phyloP scores from a whole-genome alignment of 2,888 invertebrate genomes.

The Acrobasis suavella region DNA sequence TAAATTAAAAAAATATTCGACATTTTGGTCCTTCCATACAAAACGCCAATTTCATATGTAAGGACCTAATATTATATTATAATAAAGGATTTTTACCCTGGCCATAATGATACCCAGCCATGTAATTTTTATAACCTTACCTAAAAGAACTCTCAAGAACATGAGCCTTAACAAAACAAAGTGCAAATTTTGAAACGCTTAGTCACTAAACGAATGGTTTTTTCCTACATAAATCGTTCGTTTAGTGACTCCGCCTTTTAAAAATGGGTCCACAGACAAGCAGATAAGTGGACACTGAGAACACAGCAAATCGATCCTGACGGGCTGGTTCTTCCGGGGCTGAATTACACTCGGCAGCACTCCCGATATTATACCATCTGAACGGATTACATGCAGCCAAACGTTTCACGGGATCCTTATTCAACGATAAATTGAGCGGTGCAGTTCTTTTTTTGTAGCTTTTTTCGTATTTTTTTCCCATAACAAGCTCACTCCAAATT shows the following conservation, averaged over 20 bases:
- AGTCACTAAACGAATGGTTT: background rate
- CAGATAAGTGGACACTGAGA: conserved; percentile 27
- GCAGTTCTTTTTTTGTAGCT: background rate
- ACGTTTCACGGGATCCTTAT: conserved; percentile 19
- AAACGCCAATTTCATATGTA: too few relatives aligned
- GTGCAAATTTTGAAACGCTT: too few relatives aligned
- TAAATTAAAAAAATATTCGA: too few relatives aligned
- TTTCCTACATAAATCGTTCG: background rate
- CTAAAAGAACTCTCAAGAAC: too few relatives aligned
- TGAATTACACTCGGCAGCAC: conserved; percentile 46
- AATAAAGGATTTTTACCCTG: too few relatives aligned
- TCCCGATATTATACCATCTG: conserved; percentile 47
- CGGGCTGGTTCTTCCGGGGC: conserved; percentile 41
- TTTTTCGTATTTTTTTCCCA: background rate
- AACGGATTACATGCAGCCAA: conserved; percentile 38
- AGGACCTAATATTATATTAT: too few relatives aligned
- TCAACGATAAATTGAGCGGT: background rate
- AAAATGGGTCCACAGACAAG: background rate
- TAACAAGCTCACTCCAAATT: too few relatives aligned
- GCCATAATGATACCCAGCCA: too few relatives aligned
- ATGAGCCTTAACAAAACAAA: too few relatives aligned
- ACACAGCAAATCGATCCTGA: conserved; percentile 42
- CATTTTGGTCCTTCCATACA: too few relatives aligned
- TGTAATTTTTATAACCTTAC: too few relatives aligned
- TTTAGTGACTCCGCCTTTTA: too few relatives aligned